phyloP scores from a whole-genome alignment of 2,797 vertebrate species.

The Arctocebus calabarensis region DNA sequence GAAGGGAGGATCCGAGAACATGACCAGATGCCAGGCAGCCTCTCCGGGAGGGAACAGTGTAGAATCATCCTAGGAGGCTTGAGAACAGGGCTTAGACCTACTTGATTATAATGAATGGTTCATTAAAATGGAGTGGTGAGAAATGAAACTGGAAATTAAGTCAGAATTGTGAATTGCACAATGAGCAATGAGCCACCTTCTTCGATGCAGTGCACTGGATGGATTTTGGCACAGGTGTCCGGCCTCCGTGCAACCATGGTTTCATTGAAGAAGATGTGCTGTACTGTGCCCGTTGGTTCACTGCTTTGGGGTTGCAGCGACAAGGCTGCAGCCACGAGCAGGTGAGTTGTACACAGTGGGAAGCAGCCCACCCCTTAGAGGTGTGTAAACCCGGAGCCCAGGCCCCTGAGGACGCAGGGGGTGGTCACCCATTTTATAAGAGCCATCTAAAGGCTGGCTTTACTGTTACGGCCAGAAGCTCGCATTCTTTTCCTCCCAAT shows the following conservation, averaged over 20 bases:
- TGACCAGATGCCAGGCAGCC: not conserved
- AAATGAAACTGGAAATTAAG: not conserved
- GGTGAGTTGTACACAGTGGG: not conserved
- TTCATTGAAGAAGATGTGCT: not conserved
- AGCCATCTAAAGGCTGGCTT: not conserved
- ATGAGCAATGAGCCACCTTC: too few relatives aligned
- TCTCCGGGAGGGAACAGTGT: not conserved
- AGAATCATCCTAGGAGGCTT: not conserved
- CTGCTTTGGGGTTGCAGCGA: not conserved
- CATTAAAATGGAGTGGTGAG: not conserved
- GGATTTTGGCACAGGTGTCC: not conserved
- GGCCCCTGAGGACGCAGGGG: not conserved
- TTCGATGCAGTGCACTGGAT: not conserved
- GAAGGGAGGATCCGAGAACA: not conserved
- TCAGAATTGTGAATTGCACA: not conserved
- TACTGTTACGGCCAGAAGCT: not conserved
- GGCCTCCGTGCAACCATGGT: not conserved
- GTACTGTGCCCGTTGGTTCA: not conserved
- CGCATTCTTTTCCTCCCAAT: not conserved
- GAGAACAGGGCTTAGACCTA: not conserved
- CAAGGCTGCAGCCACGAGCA: too few relatives aligned
- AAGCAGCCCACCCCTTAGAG: not conserved
- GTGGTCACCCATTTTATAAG: not conserved
- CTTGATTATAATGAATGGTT: not conserved
- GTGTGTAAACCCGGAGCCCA: fast-evolving